Evolutionary conservation across 2,113 vertebrate genomes (phyloP), one percentile per base, ranked within the genome.

Genomic region (Paradoxurus hermaphroditus): DNA sequence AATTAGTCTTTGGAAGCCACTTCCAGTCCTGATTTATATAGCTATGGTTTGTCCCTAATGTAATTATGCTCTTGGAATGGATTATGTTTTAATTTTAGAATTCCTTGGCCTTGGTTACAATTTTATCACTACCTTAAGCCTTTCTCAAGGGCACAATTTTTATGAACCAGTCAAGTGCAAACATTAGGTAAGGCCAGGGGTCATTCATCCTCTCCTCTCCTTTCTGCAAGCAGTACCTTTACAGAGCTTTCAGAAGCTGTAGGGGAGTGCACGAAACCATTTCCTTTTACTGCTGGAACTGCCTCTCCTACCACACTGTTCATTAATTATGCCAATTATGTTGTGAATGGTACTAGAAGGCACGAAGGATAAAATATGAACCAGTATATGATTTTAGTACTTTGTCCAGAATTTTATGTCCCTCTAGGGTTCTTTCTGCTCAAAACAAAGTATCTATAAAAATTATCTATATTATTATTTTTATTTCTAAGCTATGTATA

Each of bases 61-160:
- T 72, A 96, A 93, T 94, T 91, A 95, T 34, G 39, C 70, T 89
- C 62, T 46, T 88, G 49, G 41, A 96, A 62, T 70, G 63, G 75
- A 51, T 84, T 90, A 34, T 93, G 34, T 79, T 95, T 96, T 93
- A 95, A 94, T 96, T 94, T 96, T 56, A 84, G 73, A 81, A 92
- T 87, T 73, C 49, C 14, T 95, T 94, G 79, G 19, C 46, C 63
- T 65, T 95, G 36, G 39, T 89, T 78, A 67, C 5, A 41, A 78
- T 91, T 91, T 93, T 95, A 94, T 94, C 39, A 51, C 77, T 72
- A 44, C 39, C 44, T 53, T 79, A 97, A 96, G 67, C 14, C 13
- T 95, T 87, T 96, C 86, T 91, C 56, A 59, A 97, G 78, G 89
- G 68, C 6, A 81, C 81, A 91, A 91, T 93, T 96, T 98, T 98